Base-by-base conservation (phyloP, 2,797 vertebrate genomes). In the Gymnothorax javanicus region DNA sequence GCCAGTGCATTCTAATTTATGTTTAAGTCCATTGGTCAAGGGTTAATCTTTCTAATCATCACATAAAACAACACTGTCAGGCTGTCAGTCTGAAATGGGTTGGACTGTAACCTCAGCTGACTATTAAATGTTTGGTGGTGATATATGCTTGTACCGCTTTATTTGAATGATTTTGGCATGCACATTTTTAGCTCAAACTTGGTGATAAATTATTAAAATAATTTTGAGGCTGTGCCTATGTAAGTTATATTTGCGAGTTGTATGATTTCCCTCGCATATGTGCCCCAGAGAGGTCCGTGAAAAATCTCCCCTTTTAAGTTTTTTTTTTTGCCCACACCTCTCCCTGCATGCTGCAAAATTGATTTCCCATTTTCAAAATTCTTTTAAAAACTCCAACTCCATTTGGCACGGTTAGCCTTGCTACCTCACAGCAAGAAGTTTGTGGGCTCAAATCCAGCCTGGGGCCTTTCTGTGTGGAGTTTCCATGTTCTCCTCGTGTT, bases 1-100 rank as follows among this genome's bases (percentile, higher is more conserved):
- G 79, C 2, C 17, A 23, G 81, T 67, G 54, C 43, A 86, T 27
- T 82, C 50, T n/a, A 1, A 62, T 71, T 75, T 23, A 43, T 33
- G 60, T n/a, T 82, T 82, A 83, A 73, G 83, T 73, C 20, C 59
- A n/a, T 59, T 60, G 85, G n/a, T 71, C 67, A 33, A 58, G 54
- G 64, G 54, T 83, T 86, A 58, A 43, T 86, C 79, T 56, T 69
- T 71, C n/a, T 23, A 56, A 81, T 83, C 71, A 50, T 27, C 17
- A 52, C 82, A 43, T 2, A 8, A 23, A 43, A 58, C 17, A 58
- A 23, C 50, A 43, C 33, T 43, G 33, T 50, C 20, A 6, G 13
- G 50, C 6, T 25, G 64, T 25, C 54, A 23, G 20, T 52, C 17
- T 59, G 56, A 20, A 56, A 20, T 71, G n/a, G 56, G 67, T 73